phyloP scores from a whole-genome alignment of 2,888 invertebrate genomes.

The Tachina fera region DNA sequence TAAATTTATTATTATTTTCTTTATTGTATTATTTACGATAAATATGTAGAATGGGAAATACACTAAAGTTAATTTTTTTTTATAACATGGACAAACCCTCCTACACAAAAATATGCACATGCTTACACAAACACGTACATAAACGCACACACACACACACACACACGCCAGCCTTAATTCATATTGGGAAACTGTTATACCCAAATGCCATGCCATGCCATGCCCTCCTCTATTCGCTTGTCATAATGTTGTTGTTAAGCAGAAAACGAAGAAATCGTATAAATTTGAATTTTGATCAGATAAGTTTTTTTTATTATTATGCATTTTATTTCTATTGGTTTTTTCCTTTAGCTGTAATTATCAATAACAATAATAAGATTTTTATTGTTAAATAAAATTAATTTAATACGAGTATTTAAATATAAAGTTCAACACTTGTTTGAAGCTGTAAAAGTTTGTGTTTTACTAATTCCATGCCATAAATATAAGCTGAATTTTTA shows the following conservation, averaged over 20 bases:
- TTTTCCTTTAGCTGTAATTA: neutral
- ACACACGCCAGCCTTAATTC: neutral
- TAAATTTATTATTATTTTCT: constrained; percentile 32
- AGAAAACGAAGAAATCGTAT: constrained; percentile 45
- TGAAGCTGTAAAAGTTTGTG: neutral
- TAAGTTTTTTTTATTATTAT: constrained; percentile 16
- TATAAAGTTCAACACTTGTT: constrained; percentile 6
- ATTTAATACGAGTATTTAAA: neutral
- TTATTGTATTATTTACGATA: constrained; percentile 51
- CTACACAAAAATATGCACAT: neutral
- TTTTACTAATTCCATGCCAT: constrained; percentile 7
- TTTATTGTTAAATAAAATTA: constrained; percentile 7
- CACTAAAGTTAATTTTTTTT: neutral
- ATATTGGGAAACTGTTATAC: neutral
- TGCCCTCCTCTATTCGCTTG: constrained; percentile 26
- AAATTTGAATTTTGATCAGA: constrained; percentile 53
- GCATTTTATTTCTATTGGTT: constrained; percentile 23
- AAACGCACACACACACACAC: no score
- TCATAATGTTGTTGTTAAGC: constrained; percentile 33
- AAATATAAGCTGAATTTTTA: neutral
- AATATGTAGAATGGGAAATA: constrained; percentile 42
- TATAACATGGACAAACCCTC: constrained; percentile 11
- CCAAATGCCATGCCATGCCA: no score
- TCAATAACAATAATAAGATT: neutral
- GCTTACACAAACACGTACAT: neutral